Base-by-base conservation (phyloP, 53 echinoderm and acorn worm genomes). In the Luidia sarsii region DNA sequence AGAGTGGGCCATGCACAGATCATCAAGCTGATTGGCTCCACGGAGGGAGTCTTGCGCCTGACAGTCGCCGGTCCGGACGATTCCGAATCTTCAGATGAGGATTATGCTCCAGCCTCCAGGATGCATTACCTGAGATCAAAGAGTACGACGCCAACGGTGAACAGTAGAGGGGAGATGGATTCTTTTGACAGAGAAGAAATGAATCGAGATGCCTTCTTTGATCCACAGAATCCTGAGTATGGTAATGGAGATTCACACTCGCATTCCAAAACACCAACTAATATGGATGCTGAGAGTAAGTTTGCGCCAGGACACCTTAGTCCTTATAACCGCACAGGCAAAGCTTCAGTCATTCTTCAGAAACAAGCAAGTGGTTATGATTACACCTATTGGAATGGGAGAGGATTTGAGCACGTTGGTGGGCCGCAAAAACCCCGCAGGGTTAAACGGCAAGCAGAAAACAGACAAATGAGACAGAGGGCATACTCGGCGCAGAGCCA, bases 221-320 rank as follows among this genome's bases (percentile, higher is more conserved):
- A 85, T 48, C 73, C 80, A 6, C 62, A 87, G 20, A 62, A 71
- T 34, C 84, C 63, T 11, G 18, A 56, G 84, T 86, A 82, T 75
- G 68, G 53, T 39, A 68, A 81, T 30, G 72, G 48, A 33, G 33
- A 70, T 48, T 39, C 65, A 30, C 67, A 70, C 31, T 77, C 67
- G 16, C 69, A 71, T 22, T 24, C 22, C 0, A 24, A 41, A 19
- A 45, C 45, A 8, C 45, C 45, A 2, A 56, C 75, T 0, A 72
- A 51, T 39, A 36, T 43, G 9, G 39, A 73, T 20, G 67, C 66
- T 57, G 41, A 64, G 22, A 75, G 74, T 50, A 95, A 92, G 46
- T 94, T 99, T 89, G 91, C 99, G 20, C 99, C 99, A 30, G 99
- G 99, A 56, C 99, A 99, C 57, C 69, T 99, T 19, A 99, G 99